A percentile compares a stretch with the other conserved stretches of the same genome.
Evolutionary conservation across 2,797 vertebrate genomes (phyloP).

Genomic region (Melanotaenia pygmaea): DNA sequence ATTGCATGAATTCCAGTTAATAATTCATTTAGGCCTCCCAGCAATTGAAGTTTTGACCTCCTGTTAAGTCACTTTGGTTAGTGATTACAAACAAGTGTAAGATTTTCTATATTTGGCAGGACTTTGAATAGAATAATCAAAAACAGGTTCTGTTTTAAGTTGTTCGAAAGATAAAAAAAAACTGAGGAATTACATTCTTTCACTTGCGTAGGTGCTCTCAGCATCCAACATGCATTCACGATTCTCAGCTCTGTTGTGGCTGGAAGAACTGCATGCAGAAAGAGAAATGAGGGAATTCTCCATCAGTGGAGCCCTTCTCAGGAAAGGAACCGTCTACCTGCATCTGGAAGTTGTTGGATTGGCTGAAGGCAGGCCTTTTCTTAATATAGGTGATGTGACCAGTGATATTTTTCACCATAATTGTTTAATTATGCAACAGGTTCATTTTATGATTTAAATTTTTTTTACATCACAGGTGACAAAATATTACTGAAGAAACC

Average conservation of each 20-base stretch:
- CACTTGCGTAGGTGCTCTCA: constrained; percentile 80
- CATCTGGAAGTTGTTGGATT: constrained; percentile 90
- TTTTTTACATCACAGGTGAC: constrained; percentile 83
- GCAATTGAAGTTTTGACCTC: too few species aligned
- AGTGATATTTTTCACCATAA: neutral
- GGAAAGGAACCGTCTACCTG: constrained; percentile 82
- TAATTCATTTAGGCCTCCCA: neutral
- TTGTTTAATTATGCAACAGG: neutral
- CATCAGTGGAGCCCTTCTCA: constrained; percentile 85
- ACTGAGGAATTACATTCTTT: neutral
- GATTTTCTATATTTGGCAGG: too few species aligned
- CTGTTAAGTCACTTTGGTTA: neutral
- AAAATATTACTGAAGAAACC: constrained; percentile 88
- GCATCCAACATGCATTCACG: constrained; percentile 82
- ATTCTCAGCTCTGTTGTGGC: constrained; percentile 91
- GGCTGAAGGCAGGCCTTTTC: constrained; percentile 86
- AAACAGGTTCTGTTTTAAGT: neutral
- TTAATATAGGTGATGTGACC: constrained; percentile 83
- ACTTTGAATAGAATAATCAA: too few species aligned
- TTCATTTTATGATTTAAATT: too few species aligned
- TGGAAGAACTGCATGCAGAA: constrained; percentile 91
- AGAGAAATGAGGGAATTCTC: constrained; percentile 85
- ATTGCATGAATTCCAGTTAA: neutral
- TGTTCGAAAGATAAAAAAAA: neutral
- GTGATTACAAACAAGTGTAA: too few species aligned